These are phyloP conservation scores for Irena cyanogastra DNA, from an alignment of 2,113 vertebrate species.

Conservation along the genomic window DNA sequence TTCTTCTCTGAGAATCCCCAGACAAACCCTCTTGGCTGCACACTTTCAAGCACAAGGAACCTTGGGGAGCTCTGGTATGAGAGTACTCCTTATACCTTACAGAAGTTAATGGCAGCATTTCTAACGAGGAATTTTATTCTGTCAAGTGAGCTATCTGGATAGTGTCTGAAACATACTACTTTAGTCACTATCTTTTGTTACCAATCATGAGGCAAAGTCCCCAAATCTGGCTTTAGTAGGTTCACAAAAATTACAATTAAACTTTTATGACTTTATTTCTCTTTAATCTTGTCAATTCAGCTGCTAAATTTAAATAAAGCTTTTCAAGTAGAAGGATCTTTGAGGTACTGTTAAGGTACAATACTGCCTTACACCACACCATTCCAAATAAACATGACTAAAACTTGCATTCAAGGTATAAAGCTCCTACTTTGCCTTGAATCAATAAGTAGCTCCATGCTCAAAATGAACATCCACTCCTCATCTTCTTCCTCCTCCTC, in stretches of 20 bases:
- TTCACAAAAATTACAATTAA: background rate
- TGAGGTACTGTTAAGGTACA: background rate
- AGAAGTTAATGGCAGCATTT: background rate
- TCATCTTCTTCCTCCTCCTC: background rate
- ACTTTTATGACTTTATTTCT: background rate
- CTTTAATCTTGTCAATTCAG: background rate
- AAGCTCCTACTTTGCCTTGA: background rate
- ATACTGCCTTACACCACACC: background rate
- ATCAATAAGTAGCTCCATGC: background rate
- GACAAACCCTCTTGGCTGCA: background rate
- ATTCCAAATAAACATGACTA: background rate
- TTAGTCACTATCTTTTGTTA: background rate
- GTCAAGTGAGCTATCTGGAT: background rate
- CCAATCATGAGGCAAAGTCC: background rate
- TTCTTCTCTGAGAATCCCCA: background rate
- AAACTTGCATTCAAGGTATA: background rate
- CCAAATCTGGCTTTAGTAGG: background rate
- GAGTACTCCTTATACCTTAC: background rate
- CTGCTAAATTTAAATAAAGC: background rate
- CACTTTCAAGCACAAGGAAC: background rate
- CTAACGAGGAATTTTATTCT: conserved; percentile 4
- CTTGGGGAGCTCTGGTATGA: background rate
- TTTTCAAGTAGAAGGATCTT: background rate
- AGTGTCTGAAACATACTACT: background rate
- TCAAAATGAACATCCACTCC: background rate